Evolutionary conservation across 2,797 vertebrate genomes (phyloP), one percentile per base, ranked within the genome.

Genomic region (Crocidura indochinensis): DNA sequence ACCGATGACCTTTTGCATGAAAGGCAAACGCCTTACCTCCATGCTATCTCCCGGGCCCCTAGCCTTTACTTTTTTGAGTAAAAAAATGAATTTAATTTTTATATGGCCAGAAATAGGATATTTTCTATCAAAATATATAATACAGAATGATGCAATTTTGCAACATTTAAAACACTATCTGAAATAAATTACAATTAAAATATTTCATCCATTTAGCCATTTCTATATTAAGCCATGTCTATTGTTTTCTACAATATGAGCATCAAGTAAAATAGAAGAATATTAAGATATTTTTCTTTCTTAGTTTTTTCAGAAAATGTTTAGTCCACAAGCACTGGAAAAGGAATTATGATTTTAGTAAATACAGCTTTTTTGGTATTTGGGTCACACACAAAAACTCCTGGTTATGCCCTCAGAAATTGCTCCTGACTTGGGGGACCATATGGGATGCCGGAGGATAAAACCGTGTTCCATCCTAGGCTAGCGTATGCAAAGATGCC

Each of bases 291-390:
- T 27, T 60, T 71, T 93, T 90, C 72, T 68, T 68, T 38, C 24
- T 85, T n/a, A 72, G 82, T 84, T 15, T 86, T 26, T 88, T 87
- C 29, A 90, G 73, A 91, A 74, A 93, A 83, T 74, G 11, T 86
- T 88, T 60, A 27, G 22, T 53, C 86, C 60, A 88, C 56, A 80
- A 88, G 15, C 6, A 49, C 19, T 78, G 44, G 27, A 87, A 72
- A 78, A 91, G 75, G 15, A 46, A 93, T 68, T 86, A 71, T 67
- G 49, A 15, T 60, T 93, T 91, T 93, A 26, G 26, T 60, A 86
- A 92, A 93, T 47, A 82, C 8, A 80, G 15, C 27, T 44, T 83
- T 49, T 24, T 10, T 17, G 38, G 38, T 38, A 2, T 38, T 38
- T 38, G 38, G 38, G 38, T 5, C 5, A 38, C 38, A 38, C 38